Percentiles rank a stretch among this genome's conserved stretches.
phyloP scores from a whole-genome alignment of 2,797 vertebrate genomes.

The Typhlichthys eigenmanni region DNA sequence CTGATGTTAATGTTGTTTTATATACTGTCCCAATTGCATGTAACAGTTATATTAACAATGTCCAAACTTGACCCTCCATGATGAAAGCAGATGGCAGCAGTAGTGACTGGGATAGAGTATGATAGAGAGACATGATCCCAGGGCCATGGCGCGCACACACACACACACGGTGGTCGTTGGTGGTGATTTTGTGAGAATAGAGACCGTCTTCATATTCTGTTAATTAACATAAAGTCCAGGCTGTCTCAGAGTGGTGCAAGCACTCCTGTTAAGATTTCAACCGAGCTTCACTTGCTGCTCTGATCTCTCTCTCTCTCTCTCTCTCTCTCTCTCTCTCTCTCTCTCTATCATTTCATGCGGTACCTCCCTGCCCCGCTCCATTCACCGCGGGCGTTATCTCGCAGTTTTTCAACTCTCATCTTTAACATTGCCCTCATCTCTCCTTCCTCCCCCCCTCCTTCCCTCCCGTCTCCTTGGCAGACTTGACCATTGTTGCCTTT shows the following conservation, averaged over 20 bases:
- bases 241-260: slow-evolving; percentile 46
- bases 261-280: slow-evolving; percentile 61
- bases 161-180: neutral
- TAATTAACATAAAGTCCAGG: slow-evolving; percentile 60
- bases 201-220: slow-evolving; percentile 31
- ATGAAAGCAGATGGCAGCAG: too few relatives aligned
- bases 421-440: slow-evolving; percentile 11
- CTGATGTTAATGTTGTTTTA: too few relatives aligned
- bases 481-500: too few relatives aligned
- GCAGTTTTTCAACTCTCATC: slow-evolving; percentile 10
- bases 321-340: slow-evolving; percentile 32
- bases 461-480: neutral
- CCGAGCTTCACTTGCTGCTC: slow-evolving; percentile 52
- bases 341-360: slow-evolving; percentile 42
- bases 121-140: too few relatives aligned
- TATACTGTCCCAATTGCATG: too few relatives aligned
- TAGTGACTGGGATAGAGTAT: too few relatives aligned
- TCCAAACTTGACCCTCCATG: too few relatives aligned
- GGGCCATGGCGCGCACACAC: neutral
- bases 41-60: too few relatives aligned
- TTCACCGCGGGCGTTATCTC: slow-evolving; percentile 37
- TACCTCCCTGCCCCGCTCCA: slow-evolving; percentile 43
- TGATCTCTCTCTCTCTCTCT: slow-evolving; percentile 28
- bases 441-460: neutral
- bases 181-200: neutral